Base-by-base conservation (phyloP, 1,140 invertebrate genomes). In the Anadara kagoshimensis region DNA sequence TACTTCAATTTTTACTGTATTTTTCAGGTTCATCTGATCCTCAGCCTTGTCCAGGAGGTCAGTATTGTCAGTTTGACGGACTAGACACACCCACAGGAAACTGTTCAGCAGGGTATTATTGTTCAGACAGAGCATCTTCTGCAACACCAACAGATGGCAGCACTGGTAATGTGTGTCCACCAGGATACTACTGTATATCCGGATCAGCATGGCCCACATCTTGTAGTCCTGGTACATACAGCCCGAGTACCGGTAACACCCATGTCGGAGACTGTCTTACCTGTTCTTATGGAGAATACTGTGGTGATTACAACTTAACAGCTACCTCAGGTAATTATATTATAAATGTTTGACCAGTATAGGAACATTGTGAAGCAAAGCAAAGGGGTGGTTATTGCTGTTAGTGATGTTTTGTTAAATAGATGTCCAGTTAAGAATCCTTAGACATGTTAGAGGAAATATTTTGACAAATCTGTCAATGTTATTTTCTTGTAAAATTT, bases 41-140 rank as follows among this genome's bases (percentile, higher is more conserved):
- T 22, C 45, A 57, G 5, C 78, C 79, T 14, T 88, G 86, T 70
- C 80, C 83, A 36, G 82, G 83, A 45, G 86, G 86, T 24, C 65
- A 79, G 71, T 86, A 78, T 58, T 88, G 86, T 68, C 82, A 85
- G 59, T 80, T 79, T 44, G 78, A 80, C 29, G 85, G 80, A 5
- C 69, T 88, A 0, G 76, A 73, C 14, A 53, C 57, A 4, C 85
- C 85, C 14, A 85, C 84, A 22, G 85, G 76, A 12, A 81, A 82
- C 71, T 87, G 86, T 56, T 79, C 78, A 0, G 80, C 83, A 7
- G 85, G 86, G 12, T 86, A 84, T 70, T 87, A 80, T 78, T 87
- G 86, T 54, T 70, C 72, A 20, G 71, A 74, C 11, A 72, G 54
- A 53, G 80, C 85, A 24, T 69, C 64, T 26, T 58, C 69, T 14